These are phyloP conservation scores for Diorhabda sublineata DNA, from an alignment of 1,140 invertebrate species.

Conservation along the genomic window DNA sequence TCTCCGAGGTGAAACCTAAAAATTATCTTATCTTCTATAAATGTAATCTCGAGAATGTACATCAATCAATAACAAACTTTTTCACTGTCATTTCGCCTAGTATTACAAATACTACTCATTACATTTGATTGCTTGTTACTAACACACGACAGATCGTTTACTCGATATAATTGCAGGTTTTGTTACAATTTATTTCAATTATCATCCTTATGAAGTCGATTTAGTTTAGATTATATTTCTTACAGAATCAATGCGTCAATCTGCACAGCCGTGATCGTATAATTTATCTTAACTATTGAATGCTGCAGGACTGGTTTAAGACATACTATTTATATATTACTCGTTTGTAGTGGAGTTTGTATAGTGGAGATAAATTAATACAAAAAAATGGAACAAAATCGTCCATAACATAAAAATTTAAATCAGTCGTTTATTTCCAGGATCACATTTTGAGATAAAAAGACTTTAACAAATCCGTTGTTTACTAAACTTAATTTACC, in stretches of 20 bases:
- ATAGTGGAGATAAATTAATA: no score
- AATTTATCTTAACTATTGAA: neutral
- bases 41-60: neutral
- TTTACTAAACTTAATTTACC: no score
- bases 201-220: conserved; percentile 2
- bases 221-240: neutral
- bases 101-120: conserved; percentile 1
- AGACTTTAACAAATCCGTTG: no score
- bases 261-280: neutral
- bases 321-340: no score
- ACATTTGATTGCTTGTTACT: conserved; percentile 2
- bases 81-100: neutral
- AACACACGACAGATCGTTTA: neutral
- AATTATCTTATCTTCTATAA: neutral
- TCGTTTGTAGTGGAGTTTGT: no score
- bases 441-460: no score
- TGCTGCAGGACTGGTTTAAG: no score
- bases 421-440: no score
- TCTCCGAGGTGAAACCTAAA: no score
- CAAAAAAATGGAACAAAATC: no score
- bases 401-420: no score
- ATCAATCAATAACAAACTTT: neutral
- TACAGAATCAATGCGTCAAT: neutral
- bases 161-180: neutral
- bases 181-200: neutral